Evolutionary conservation across 64 coral and sea anemone genomes (phyloP).

Genomic region (Pachyseris speciosa): DNA sequence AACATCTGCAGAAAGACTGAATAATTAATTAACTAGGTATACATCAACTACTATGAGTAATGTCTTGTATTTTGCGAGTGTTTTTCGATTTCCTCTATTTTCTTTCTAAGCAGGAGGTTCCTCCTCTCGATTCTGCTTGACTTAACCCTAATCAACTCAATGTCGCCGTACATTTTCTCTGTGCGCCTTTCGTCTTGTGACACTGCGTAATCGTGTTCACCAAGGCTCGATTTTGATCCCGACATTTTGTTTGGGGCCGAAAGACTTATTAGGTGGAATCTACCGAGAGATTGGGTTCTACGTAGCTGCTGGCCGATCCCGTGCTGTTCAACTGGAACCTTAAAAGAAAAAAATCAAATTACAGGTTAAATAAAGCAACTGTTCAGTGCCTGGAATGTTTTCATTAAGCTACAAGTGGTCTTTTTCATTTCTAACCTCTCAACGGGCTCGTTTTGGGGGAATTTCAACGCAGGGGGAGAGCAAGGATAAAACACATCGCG

Average conservation of each 20-base stretch:
- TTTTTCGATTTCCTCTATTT: not conserved
- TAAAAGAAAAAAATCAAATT: not conserved
- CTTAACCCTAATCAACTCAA: not conserved
- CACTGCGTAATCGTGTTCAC: not conserved
- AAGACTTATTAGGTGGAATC: conserved; percentile 11
- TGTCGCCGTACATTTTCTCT: not conserved
- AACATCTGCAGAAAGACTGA: too few relatives aligned
- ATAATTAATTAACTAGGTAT: not conserved
- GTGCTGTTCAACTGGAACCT: not conserved
- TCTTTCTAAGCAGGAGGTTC: not conserved
- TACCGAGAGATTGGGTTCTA: conserved; percentile 9
- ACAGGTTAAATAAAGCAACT: not conserved
- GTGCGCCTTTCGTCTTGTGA: not conserved
- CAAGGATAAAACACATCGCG: too few relatives aligned
- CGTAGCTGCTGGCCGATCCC: not conserved
- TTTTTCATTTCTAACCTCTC: too few relatives aligned
- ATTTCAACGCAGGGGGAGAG: too few relatives aligned
- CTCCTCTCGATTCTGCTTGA: conserved; percentile 33
- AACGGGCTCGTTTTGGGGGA: too few relatives aligned
- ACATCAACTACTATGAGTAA: not conserved
- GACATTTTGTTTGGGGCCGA: not conserved
- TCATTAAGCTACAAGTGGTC: too few relatives aligned
- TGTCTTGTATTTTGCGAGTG: not conserved
- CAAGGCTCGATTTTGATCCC: not conserved
- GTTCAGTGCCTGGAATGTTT: too few relatives aligned